These are phyloP conservation scores for Dufourea novaeangliae DNA, from an alignment of 1,140 invertebrate genomes.

Conservation along the genomic window DNA sequence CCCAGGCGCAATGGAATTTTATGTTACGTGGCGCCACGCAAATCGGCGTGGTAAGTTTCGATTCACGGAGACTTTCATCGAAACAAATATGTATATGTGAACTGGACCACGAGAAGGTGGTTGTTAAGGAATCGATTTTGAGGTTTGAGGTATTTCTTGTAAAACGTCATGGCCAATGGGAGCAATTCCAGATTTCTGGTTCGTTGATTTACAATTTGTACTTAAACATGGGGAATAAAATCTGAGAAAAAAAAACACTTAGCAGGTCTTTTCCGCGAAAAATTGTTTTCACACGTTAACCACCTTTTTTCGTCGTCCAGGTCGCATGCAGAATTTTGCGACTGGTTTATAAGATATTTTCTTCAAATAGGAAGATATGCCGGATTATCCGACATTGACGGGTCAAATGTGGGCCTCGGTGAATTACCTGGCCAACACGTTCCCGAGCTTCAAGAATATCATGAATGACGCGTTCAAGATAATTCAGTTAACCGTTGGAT, in stretches of 20 bases:
- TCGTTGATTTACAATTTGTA: too few species aligned
- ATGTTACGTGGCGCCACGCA: constrained; percentile 85
- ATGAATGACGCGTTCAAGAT: constrained; percentile 81
- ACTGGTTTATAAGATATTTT: background rate
- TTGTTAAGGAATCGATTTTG: too few species aligned
- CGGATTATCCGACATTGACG: constrained; percentile 81
- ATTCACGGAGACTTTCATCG: background rate
- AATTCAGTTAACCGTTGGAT: constrained; percentile 84
- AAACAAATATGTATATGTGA: too few species aligned
- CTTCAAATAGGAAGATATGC: constrained; percentile 79
- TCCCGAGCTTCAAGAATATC: constrained; percentile 82
- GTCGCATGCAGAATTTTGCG: constrained; percentile 8
- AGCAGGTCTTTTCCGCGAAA: too few species aligned
- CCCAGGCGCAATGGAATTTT: constrained; percentile 86
- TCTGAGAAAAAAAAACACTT: too few species aligned
- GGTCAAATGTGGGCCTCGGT: constrained; percentile 85
- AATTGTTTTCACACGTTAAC: too few species aligned
- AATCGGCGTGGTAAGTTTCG: constrained; percentile 63
- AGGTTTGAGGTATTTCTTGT: too few species aligned
- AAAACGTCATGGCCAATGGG: too few species aligned
- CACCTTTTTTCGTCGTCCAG: too few species aligned
- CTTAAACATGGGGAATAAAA: too few species aligned
- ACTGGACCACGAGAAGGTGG: too few species aligned
- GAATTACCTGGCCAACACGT: constrained; percentile 83
- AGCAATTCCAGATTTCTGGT: too few species aligned